Base-by-base conservation (phyloP, 2,113 vertebrate genomes). In the Aphyosemion australe region DNA sequence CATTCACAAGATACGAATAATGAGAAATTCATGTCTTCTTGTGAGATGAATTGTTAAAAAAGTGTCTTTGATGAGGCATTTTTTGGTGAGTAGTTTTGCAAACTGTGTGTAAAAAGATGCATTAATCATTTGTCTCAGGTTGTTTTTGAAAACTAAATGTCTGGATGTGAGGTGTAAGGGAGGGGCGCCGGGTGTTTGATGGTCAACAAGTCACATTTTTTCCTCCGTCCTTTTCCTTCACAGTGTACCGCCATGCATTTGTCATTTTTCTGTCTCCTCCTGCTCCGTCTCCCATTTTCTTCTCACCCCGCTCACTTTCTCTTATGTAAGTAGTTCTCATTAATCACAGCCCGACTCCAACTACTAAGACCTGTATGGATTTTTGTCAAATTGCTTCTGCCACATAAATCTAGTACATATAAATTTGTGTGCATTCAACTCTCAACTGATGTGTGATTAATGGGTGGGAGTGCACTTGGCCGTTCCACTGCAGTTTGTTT, bases 311-410 rank as follows among this genome's bases (percentile, higher is more conserved):
- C 69, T 79, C 79, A 79, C 83, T 87, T 78, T 88, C 78, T 85
- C 77, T 71, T 78, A 81, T 71, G 83, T 73, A 81, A 87, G 80
- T 80, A 74, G 69, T 70, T 81, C 69, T 80, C 83, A 84, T 88
- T 86, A 85, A 88, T 90, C 87, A 86, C 50, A 0, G 56, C 31
- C 16, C 8, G n/a, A 48, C 71, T 68, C 54, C 47, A 42, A 70
- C 76, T 73, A 64, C 80, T 82, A 62, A 82, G 75, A 72, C 79
- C 78, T 64, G 63, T 87, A 87, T 86, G 70, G 86, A 88, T 88
- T 86, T 86, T 83, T 77, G 81, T 88, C 79, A 87, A 86, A 86
- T 86, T 84, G 83, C 86, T 73, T 83, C 85, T 77, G 85, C 83
- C 81, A 80, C 82, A 84, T 86, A 87, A 87, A 83, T 85, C 81